These are phyloP conservation scores for Zophobas atratus DNA, from an alignment of 1,140 invertebrate species.

Conservation along the genomic window DNA sequence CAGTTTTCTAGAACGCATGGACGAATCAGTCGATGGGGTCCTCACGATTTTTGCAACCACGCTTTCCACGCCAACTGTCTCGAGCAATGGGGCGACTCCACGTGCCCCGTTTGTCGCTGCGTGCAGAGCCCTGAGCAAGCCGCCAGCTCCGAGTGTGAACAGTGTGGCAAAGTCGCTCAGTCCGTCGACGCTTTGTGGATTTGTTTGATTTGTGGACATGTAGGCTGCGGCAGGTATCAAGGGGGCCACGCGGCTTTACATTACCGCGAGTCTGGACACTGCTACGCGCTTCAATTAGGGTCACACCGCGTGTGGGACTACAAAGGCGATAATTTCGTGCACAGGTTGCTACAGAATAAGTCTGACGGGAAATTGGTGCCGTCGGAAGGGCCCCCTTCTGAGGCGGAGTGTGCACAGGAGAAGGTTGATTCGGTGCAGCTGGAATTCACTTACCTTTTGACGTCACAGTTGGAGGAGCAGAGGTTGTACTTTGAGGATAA, in stretches of 20 bases:
- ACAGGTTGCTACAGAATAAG: conserved; percentile 96
- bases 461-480: conserved; percentile 96
- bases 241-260: conserved; percentile 84
- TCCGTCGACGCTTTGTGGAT: conserved; percentile 94
- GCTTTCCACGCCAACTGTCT: conserved; percentile 97
- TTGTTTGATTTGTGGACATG: conserved; percentile 98
- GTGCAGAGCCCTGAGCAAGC: conserved; percentile 92
- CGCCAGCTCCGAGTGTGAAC: conserved; percentile 65
- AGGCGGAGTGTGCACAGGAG: conserved; percentile 78
- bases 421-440: conserved; percentile 95
- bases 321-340: conserved; percentile 95
- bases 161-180: conserved; percentile 60
- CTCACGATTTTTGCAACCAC: conserved; percentile 99
- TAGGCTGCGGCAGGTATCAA: conserved; percentile 87
- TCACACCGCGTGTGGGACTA: conserved; percentile 99
- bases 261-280: conserved; percentile 95
- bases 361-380: conserved; percentile 98
- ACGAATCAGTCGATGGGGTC: conserved; percentile 97
- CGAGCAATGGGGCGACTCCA: conserved; percentile 96
- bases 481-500: conserved; percentile 93
- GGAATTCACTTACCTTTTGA: conserved; percentile 98
- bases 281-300: conserved; percentile 96
- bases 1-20: conserved; percentile 89
- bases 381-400: conserved; percentile 72
- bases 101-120: conserved; percentile 80